A percentile compares a stretch with the other conserved stretches of the same genome.
phyloP scores from a whole-genome alignment of 2,113 vertebrate genomes.

The Catagonus wagneri region DNA sequence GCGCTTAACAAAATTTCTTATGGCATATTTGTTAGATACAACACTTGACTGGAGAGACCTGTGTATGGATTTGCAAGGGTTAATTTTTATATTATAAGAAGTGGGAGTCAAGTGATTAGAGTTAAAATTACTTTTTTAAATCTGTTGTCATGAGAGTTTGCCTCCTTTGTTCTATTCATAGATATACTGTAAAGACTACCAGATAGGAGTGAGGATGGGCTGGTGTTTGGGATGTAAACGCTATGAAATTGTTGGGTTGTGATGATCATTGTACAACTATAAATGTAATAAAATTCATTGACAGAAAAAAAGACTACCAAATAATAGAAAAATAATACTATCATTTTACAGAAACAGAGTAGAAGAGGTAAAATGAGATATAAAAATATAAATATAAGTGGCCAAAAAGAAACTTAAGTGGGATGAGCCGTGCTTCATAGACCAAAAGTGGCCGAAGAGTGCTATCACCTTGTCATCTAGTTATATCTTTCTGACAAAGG shows the following conservation, averaged over 20 bases:
- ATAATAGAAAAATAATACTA: neutral
- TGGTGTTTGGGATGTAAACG: no score
- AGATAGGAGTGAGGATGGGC: neutral
- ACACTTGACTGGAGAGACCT: neutral
- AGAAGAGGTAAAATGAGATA: neutral
- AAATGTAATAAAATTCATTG: no score
- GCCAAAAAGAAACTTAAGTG: neutral
- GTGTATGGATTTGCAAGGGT: conserved; percentile 21
- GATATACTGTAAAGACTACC: neutral
- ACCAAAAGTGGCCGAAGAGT: neutral
- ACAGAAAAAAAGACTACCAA: neutral
- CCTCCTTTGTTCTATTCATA: neutral
- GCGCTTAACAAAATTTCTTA: neutral
- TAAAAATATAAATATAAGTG: neutral
- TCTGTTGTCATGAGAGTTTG: neutral
- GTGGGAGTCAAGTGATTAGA: neutral
- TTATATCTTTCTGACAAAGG: neutral
- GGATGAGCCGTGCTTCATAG: neutral
- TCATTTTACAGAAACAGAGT: conserved; percentile 25
- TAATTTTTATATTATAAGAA: neutral
- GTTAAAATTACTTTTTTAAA: neutral
- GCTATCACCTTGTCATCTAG: neutral
- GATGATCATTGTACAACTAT: no score
- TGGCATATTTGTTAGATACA: neutral
- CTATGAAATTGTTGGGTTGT: no score